Percentiles rank a stretch among this genome's conserved stretches.
phyloP scores from a whole-genome alignment of 2,113 vertebrate species.

The Plecotus auritus region DNA sequence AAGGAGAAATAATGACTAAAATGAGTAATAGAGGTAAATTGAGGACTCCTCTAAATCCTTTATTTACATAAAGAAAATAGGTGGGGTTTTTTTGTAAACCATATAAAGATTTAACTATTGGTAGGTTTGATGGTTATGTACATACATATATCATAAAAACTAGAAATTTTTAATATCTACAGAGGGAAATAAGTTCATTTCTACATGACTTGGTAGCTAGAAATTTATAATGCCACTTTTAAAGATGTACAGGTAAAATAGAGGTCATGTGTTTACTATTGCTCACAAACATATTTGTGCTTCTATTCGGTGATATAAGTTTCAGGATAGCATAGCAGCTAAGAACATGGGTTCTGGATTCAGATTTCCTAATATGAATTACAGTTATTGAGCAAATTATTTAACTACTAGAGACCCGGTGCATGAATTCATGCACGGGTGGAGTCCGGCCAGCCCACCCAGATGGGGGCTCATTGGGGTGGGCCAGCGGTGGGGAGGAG shows the following conservation, averaged over 20 bases:
- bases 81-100: background rate
- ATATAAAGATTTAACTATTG: background rate
- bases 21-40: background rate
- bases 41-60: background rate
- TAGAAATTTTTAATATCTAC: background rate
- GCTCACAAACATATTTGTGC: background rate
- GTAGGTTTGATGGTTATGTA: background rate
- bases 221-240: background rate
- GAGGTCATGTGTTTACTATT: background rate
- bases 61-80: background rate
- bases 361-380: background rate
- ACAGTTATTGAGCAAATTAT: background rate
- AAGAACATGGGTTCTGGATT: background rate
- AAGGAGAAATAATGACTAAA: constrained; percentile 2
- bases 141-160: background rate
- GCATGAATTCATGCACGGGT: too few relatives aligned
- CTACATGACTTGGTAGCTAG: background rate
- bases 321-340: background rate
- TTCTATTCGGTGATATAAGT: background rate
- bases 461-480: too few relatives aligned
- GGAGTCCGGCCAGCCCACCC: too few relatives aligned
- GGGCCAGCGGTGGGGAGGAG: too few relatives aligned
- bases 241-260: background rate
- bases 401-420: too few relatives aligned
- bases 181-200: background rate